These are phyloP conservation scores for Nautilus pompilius DNA, from an alignment of 1,140 invertebrate species.

Conservation along the genomic window DNA sequence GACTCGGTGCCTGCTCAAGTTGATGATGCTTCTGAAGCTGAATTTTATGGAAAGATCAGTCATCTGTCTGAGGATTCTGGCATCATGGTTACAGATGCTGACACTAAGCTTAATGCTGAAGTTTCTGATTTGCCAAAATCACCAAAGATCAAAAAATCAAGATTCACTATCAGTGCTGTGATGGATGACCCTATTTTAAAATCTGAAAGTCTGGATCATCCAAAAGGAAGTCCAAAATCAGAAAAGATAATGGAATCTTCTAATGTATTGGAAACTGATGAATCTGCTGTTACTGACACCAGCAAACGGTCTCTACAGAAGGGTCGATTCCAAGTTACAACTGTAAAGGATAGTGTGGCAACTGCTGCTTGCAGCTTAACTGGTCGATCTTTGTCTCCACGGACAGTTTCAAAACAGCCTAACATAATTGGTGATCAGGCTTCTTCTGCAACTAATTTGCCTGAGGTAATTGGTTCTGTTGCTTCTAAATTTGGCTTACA, in stretches of 20 bases:
- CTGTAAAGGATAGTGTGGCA: slow-evolving; percentile 9
- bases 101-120: not conserved
- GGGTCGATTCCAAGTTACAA: slow-evolving; percentile 24
- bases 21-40: not conserved
- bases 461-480: slow-evolving; percentile 13
- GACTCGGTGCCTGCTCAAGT: not conserved
- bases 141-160: slow-evolving; percentile 11
- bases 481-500: slow-evolving; percentile 9
- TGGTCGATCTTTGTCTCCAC: not conserved
- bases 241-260: not conserved
- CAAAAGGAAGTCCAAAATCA: not conserved
- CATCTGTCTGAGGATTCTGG: not conserved
- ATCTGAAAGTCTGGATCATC: not conserved
- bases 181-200: slow-evolving; percentile 24
- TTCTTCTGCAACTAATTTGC: slow-evolving; percentile 16
- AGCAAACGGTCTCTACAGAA: slow-evolving; percentile 1
- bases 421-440: slow-evolving; percentile 14
- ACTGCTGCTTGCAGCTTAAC: slow-evolving; percentile 2
- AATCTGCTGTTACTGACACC: not conserved
- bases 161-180: slow-evolving; percentile 28
- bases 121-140: not conserved
- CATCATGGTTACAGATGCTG: not conserved
- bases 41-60: not conserved
- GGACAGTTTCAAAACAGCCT: slow-evolving; percentile 10
- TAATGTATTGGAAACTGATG: slow-evolving; percentile 1